Base-by-base conservation (phyloP, 2,797 vertebrate genomes). In the Okamejei kenojei region DNA sequence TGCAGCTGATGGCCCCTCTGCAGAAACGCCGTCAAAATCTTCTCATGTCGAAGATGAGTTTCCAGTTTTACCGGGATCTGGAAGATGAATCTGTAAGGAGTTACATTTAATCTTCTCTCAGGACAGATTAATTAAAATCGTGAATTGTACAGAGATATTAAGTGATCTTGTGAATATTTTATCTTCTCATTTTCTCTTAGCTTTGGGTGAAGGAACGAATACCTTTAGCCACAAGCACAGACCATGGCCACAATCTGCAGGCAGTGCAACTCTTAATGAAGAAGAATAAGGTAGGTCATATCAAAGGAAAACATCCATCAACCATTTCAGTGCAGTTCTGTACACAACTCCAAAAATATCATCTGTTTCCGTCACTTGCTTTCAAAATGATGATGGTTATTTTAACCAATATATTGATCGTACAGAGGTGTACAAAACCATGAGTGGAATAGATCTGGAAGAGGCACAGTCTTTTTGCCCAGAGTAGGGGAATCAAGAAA, bases 151-250 rank as follows among this genome's bases (percentile, higher is more conserved):
- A 38, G 65, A 90, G 86, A 2, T 10, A 65, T 17, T 63, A 90
- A 9, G 10, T 11, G 32, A 19, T 21, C 38, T 74, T 76, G 38
- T 92, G 90, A 74, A 21, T 74, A 76, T 11, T 92, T 29, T 7
- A 93, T 23, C 68, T 23, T 82, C 77, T 90, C 93, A 45, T 26
- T 93, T 94, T 93, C 23, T 94, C 90, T 0, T 93, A 99, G 99
- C 96, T 99, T 23, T 99, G 99, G 99, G 97, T 99, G 86, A 97
- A 98, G 76, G 99, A 99, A 96, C 95, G 98, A 94, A 95, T 99
- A 94, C 98, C 98, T 0, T 95, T 98, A 96, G 98, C 96, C 0
- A 97, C 95, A 94, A 98, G 98, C 1, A 96, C 95, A 0, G 98
- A 99, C 94, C 97, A 98, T 0, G 98, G 98, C 71, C 96, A 97